These are phyloP conservation scores for Pluvianellus socialis DNA, from an alignment of 2,113 vertebrate genomes.

Conservation along the genomic window DNA sequence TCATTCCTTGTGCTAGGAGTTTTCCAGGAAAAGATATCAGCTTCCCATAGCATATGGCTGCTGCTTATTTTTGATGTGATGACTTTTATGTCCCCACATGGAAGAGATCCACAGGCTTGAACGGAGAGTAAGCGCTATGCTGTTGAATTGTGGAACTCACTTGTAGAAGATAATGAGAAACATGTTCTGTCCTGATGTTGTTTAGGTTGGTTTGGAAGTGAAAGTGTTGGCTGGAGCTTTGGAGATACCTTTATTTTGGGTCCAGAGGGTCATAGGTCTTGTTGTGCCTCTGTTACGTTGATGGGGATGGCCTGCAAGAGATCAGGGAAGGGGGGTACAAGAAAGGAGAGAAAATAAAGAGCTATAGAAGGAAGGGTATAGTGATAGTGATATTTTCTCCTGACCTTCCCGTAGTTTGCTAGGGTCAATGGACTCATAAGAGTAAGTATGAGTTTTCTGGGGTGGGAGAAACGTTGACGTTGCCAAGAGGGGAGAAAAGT, in stretches of 20 bases:
- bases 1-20: background rate
- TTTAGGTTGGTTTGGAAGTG: background rate
- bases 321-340: background rate
- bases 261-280: background rate
- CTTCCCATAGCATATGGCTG: background rate
- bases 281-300: background rate
- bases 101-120: background rate
- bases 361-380: background rate
- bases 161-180: background rate
- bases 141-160: background rate
- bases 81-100: background rate
- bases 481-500: background rate
- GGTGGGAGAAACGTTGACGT: background rate
- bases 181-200: background rate
- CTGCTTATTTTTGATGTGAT: background rate
- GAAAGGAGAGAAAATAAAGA: background rate
- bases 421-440: background rate
- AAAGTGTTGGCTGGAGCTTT: background rate
- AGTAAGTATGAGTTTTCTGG: background rate
- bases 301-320: background rate
- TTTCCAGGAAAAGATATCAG: background rate
- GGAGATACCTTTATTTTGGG: background rate
- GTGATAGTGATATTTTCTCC: background rate
- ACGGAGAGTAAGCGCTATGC: background rate
- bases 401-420: background rate